Conservation (phyloP, 2,113 vertebrate species). For the Drymodes brunneopygia region DNA sequence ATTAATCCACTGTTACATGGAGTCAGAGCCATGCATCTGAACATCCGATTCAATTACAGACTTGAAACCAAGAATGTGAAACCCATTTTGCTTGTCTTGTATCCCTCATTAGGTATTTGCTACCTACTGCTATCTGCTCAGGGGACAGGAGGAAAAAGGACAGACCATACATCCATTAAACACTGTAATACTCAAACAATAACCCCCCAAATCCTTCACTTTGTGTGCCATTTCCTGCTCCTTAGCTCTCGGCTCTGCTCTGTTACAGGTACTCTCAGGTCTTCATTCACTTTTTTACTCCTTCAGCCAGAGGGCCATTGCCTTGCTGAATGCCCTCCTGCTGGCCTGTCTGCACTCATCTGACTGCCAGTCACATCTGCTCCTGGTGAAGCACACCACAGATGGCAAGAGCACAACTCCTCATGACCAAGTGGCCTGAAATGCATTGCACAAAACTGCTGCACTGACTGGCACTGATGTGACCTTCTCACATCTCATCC, state of each 20-base stretch:
- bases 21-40: background rate
- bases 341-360: background rate
- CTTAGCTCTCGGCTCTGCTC: background rate
- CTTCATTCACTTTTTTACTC: background rate
- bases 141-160: background rate
- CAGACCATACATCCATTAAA: background rate
- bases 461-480: background rate
- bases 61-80: background rate
- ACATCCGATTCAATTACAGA: background rate
- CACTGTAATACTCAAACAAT: background rate
- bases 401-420: background rate
- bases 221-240: background rate
- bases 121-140: background rate
- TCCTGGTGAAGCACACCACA: background rate
- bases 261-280: background rate
- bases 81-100: background rate
- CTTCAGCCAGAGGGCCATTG: background rate
- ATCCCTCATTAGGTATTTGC: background rate
- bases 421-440: background rate
- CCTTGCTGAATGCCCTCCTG: background rate
- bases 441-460: background rate
- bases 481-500: background rate
- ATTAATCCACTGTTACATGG: background rate
- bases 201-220: background rate
- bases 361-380: background rate